Conservation (phyloP, 2,113 vertebrate species). For the Tricholaema leucomelas region DNA sequence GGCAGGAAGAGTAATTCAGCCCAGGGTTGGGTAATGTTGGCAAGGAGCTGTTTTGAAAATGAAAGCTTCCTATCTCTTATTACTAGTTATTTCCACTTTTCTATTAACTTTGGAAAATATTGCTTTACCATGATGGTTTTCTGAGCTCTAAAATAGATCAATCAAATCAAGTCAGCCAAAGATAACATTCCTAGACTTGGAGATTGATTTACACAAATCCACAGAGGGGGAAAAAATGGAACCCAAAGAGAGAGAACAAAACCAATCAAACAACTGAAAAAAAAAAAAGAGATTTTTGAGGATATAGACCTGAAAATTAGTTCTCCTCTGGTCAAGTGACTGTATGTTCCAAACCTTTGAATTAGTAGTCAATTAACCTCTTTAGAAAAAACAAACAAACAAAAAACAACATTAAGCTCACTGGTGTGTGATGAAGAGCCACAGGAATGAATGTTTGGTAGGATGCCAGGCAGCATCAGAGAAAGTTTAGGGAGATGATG, state of each 20-base stretch:
- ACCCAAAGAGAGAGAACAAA: not conserved
- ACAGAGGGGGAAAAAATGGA: not conserved
- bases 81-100: conserved; percentile 48
- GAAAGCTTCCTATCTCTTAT: not conserved
- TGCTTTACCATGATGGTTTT: not conserved
- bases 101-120: conserved; percentile 44
- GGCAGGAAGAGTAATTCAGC: not conserved
- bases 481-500: not conserved
- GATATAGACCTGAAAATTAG: not conserved
- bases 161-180: conserved; percentile 22
- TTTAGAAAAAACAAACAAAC: not conserved
- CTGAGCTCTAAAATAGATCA: not conserved
- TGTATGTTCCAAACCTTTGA: not conserved
- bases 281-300: not conserved
- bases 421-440: not conserved
- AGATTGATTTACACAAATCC: conserved; percentile 29
- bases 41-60: conserved; percentile 13
- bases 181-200: not conserved
- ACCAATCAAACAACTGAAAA: not conserved
- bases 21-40: not conserved
- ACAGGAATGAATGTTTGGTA: not conserved
- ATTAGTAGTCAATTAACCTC: conserved; percentile 44
- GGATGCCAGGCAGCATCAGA: not conserved
- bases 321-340: not conserved
- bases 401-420: not conserved